phyloP scores from a whole-genome alignment of 2,113 vertebrate genomes.

The Lepisosteus osseus region DNA sequence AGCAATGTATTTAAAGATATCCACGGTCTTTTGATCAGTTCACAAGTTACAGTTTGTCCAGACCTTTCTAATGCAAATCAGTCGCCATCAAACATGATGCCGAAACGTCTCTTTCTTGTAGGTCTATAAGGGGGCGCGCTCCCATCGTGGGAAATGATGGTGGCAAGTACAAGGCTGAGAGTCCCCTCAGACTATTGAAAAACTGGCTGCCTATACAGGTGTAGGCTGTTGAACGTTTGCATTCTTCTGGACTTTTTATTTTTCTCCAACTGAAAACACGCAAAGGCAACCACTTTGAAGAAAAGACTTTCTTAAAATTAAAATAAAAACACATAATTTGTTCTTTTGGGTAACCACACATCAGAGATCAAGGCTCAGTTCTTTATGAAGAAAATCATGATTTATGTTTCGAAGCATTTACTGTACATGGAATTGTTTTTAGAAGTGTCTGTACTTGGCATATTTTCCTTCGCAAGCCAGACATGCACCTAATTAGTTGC shows the following conservation, averaged over 20 bases:
- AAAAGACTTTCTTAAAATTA: too few relatives aligned
- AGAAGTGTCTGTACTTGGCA: too few relatives aligned
- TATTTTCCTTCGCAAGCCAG: too few relatives aligned
- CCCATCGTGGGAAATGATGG: conserved; percentile 62
- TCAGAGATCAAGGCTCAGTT: too few relatives aligned
- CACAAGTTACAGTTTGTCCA: conserved; percentile 73
- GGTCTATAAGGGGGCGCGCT: conserved; percentile 57
- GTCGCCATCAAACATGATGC: conserved; percentile 63
- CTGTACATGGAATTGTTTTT: too few relatives aligned
- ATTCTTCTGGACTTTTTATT: conserved; percentile 40
- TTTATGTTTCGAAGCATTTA: too few relatives aligned
- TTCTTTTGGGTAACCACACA: too few relatives aligned
- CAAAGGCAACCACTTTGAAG: conserved; percentile 3
- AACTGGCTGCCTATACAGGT: conserved; percentile 53
- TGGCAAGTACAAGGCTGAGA: conserved; percentile 60
- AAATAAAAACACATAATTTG: too few relatives aligned
- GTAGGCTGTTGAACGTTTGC: conserved; percentile 39
- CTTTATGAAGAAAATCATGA: too few relatives aligned
- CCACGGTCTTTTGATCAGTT: conserved; percentile 74
- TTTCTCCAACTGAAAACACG: conserved; percentile 47
- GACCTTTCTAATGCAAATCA: conserved; percentile 69
- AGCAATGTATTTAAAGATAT: conserved; percentile 60
- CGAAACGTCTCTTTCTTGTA: conserved; percentile 62
- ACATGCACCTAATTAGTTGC: too few relatives aligned
- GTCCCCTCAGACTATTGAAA: conserved; percentile 54